Conservation (phyloP, 2,113 vertebrate genomes). For the Brachyhypopomus occidentalis region DNA sequence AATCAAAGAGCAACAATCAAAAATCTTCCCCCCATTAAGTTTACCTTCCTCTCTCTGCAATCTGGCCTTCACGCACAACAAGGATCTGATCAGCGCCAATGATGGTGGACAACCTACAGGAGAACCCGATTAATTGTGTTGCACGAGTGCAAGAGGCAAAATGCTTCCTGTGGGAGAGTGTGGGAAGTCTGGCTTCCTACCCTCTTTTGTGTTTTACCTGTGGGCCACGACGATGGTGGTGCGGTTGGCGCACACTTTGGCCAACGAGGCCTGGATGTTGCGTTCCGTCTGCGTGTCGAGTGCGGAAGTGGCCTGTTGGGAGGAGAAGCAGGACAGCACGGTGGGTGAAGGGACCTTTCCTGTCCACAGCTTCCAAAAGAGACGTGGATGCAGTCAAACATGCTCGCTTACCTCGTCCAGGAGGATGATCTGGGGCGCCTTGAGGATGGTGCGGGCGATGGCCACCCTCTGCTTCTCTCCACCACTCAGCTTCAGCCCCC, state of each 20-base stretch:
- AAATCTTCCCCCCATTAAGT: constrained; percentile 60
- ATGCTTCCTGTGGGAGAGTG: too few relatives aligned
- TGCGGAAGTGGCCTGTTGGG: constrained; percentile 86
- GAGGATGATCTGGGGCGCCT: constrained; percentile 88
- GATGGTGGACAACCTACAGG: constrained; percentile 88
- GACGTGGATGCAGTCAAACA: not conserved
- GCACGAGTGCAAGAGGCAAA: not conserved
- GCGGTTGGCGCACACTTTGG: constrained; percentile 85
- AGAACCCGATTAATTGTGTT: not conserved
- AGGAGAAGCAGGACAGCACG: not conserved
- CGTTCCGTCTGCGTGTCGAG: constrained; percentile 93
- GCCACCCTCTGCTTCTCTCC: constrained; percentile 97
- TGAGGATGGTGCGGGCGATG: constrained; percentile 94
- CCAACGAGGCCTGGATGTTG: constrained; percentile 91
- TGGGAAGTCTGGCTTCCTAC: not conserved
- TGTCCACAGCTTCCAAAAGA: not conserved
- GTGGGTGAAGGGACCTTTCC: not conserved
- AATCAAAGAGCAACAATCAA: too few relatives aligned
- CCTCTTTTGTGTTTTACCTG: constrained; percentile 74
- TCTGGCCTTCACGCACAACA: constrained; percentile 84
- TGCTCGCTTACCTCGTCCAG: constrained; percentile 85
- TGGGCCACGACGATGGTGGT: constrained; percentile 93
- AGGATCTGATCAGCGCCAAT: constrained; percentile 92
- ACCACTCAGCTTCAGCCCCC: constrained; percentile 94
- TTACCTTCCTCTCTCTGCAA: constrained; percentile 84